Base-by-base conservation (phyloP, 2,888 invertebrate genomes). In the Lasioglossum figueresi region DNA sequence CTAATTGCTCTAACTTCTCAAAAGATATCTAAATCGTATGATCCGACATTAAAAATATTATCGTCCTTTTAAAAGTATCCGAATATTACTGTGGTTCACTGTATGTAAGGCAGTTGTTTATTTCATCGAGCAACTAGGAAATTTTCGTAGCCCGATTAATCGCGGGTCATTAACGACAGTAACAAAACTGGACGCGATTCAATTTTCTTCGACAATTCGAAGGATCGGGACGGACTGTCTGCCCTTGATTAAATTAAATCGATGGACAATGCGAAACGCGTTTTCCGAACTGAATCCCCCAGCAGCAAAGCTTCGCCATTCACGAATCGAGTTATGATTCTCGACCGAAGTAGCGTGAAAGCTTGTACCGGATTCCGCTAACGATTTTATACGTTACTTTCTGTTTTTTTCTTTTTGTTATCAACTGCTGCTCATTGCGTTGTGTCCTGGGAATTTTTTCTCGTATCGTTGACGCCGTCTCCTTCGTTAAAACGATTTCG, bases 231-330 rank as follows among this genome's bases (percentile, higher is more conserved):
- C 68, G 59, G 80, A 78, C 52, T 63, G 82, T 72, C 75, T 75
- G 59, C 70, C 45, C 31, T 79, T 76, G 87, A 83, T 87, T 84
- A 87, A 91, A 89, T 91, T 87, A 90, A 91, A 85, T 84, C 75
- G 78, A 74, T 40, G 76, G 52, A 71, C 82, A 88, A 88, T 80
- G 85, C 82, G 84, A 79, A 79, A 68, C 66, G 31, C 16, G 74
- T 76, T 48, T 40, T 40, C 74, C 73, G 23, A 52, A n/a, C 31
- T 63, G 40, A 71, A 71, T 73, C 31, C 79, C 45, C 68, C 74
- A 31, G 23, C 73, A 34, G 52, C 27, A 31, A 71, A 45, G 59
- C 52, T 63, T 23, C 31, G 16, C 74, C 48, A 14, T 78, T 77
- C 48, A 43, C 34, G 40, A 40, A 81, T 59, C 31, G 27, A 45